Base-by-base conservation (phyloP, 23 tunicate genomes). In the Pegea sp. region DNA sequence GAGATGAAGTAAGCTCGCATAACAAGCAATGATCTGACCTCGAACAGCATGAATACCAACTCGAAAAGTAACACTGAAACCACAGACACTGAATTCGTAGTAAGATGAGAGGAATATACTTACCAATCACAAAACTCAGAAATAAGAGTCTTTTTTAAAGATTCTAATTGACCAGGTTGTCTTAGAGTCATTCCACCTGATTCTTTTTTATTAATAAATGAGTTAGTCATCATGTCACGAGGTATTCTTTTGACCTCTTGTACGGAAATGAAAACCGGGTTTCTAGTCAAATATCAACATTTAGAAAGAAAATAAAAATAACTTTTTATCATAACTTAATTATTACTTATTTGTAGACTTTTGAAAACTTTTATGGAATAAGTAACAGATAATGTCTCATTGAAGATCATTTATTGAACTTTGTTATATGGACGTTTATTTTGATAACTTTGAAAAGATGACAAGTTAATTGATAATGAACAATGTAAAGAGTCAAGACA, bases 71-170 rank as follows among this genome's bases (percentile, higher is more conserved):
- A 71, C 57, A 22, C 93, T 80, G 52, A 46, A 70, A 31, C 48
- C 16, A 38, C 46, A 11, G 46, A 38, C 11, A 11, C 46, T 16
- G 16, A 38, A 11, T 38, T 11, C 11, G n/a, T n/a, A n/a, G n/a
- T n/a, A n/a, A n/a, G n/a, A n/a, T 11, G 11, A 38, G 46, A 8
- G 46, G 13, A 38, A 38, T 16, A 44, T 22, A 60, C 93, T 59
- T 51, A 80, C 93, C 71, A 79, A 61, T 32, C 66, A 60, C 74
- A 80, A 54, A 71, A 80, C 44, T 80, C 75, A 24, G 77, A 21
- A 31, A 80, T 63, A 46, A 80, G 49, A 2, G 60, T 28, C 22
- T 64, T 59, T 34, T 80, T 80, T 48, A 80, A 62, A 38, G 71
- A 71, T 48, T 64, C 74, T 5, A 71, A 21, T 57, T 80, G 79